Evolutionary conservation across 2,797 vertebrate genomes (phyloP).

Genomic region (Apogon talboti): DNA sequence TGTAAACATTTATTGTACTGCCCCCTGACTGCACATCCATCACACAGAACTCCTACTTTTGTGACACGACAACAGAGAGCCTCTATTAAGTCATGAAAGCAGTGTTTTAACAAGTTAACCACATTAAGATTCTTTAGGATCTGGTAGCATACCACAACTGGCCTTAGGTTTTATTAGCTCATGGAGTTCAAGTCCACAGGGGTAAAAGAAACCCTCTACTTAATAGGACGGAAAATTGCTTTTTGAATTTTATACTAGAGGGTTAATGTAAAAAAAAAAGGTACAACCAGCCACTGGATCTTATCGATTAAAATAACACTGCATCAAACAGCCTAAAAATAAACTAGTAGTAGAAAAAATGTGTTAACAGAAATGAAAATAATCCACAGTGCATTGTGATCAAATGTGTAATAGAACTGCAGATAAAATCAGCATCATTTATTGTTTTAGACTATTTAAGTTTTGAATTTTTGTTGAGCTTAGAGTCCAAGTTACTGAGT

Average conservation of each 20-base stretch:
- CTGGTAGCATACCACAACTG: constrained; percentile 59
- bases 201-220: constrained; percentile 37
- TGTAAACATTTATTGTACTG: constrained; percentile 77
- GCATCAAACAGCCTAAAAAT: neutral
- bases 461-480: too few relatives aligned
- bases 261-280: constrained; percentile 12
- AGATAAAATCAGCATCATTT: too few relatives aligned
- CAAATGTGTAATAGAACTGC: too few relatives aligned
- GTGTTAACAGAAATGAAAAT: too few relatives aligned
- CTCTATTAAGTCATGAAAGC: constrained; percentile 59
- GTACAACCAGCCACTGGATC: constrained; percentile 11
- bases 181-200: constrained; percentile 27
- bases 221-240: constrained; percentile 39
- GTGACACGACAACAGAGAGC: constrained; percentile 56
- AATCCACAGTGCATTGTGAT: too few relatives aligned
- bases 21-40: constrained; percentile 69
- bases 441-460: too few relatives aligned
- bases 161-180: constrained; percentile 65
- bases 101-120: constrained; percentile 75
- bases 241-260: constrained; percentile 35
- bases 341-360: too few relatives aligned
- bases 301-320: constrained; percentile 1
- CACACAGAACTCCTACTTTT: constrained; percentile 39
- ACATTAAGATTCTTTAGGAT: constrained; percentile 70
- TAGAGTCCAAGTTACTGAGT: too few relatives aligned